A percentile compares a stretch with the other conserved stretches of the same genome.
Conservation (phyloP, 37 sponge, comb jelly and placozoan genomes). For the Beroe forskalii region DNA sequence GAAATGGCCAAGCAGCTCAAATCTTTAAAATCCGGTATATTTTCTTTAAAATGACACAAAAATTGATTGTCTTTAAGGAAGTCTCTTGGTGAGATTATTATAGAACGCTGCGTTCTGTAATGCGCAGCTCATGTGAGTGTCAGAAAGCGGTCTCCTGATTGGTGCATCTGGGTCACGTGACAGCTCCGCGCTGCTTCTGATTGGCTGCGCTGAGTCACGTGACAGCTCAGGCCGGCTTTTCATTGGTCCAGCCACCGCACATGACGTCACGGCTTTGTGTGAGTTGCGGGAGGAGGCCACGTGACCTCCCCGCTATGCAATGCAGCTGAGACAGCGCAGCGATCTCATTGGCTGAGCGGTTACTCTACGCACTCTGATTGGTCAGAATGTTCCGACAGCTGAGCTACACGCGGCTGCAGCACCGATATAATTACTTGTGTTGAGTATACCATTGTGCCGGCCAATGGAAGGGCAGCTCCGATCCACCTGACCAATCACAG, state of each 20-base stretch:
- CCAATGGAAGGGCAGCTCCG: neutral
- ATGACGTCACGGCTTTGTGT: neutral
- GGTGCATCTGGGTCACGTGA: conserved; percentile 9
- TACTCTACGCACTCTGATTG: neutral
- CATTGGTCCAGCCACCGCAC: neutral
- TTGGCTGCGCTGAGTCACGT: neutral
- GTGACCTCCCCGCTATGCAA: neutral
- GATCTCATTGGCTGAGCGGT: neutral
- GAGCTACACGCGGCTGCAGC: neutral
- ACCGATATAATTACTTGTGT: conserved; percentile 49
- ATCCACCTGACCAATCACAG: neutral
- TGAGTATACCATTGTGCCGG: neutral
- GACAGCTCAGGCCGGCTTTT: neutral
- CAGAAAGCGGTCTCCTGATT: conserved; percentile 1
- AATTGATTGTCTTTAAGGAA: neutral
- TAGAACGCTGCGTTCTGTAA: neutral
- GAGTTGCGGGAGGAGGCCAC: neutral
- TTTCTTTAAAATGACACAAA: neutral
- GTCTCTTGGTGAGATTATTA: neutral
- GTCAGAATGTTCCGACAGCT: neutral
- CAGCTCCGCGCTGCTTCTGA: neutral
- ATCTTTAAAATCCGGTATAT: neutral
- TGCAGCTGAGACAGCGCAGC: neutral
- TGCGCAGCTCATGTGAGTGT: conserved; percentile 26
- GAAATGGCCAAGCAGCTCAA: no score